These are phyloP conservation scores for Perdita meconis DNA, from an alignment of 2,888 invertebrate genomes.

Conservation along the genomic window DNA sequence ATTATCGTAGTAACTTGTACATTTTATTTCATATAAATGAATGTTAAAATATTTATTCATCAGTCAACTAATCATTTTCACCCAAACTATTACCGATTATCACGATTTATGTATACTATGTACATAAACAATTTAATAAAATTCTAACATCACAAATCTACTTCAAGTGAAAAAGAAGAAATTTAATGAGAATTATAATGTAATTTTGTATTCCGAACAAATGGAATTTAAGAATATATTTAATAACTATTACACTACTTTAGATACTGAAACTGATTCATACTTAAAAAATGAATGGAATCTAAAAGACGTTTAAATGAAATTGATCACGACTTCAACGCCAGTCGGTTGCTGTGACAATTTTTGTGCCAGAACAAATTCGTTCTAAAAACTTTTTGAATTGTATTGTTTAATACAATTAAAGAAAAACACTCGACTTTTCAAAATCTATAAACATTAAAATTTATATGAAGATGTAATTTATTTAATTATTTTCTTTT, in stretches of 20 bases:
- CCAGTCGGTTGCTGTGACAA: not conserved
- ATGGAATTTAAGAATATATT: not conserved
- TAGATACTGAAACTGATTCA: too few species aligned
- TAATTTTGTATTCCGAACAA: not conserved
- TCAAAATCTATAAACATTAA: too few species aligned
- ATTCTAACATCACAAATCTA: conserved; percentile 32
- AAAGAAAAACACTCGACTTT: too few species aligned
- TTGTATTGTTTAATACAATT: too few species aligned
- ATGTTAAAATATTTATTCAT: conserved; percentile 11
- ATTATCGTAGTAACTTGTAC: conserved; percentile 12
- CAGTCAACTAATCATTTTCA: conserved; percentile 11
- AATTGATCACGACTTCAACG: not conserved
- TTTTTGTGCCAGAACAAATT: conserved; percentile 13
- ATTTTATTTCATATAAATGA: conserved; percentile 33
- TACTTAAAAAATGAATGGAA: too few species aligned
- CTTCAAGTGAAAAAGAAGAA: not conserved
- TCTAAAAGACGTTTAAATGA: not conserved
- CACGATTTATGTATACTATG: conserved; percentile 23
- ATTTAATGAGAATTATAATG: not conserved
- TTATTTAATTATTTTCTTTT: too few species aligned
- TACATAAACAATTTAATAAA: conserved; percentile 48
- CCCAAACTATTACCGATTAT: not conserved
- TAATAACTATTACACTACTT: too few species aligned
- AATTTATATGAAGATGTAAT: too few species aligned
- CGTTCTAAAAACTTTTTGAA: too few species aligned